Conservation (phyloP, 2,888 invertebrate genomes). For the Pomacea canaliculata region DNA sequence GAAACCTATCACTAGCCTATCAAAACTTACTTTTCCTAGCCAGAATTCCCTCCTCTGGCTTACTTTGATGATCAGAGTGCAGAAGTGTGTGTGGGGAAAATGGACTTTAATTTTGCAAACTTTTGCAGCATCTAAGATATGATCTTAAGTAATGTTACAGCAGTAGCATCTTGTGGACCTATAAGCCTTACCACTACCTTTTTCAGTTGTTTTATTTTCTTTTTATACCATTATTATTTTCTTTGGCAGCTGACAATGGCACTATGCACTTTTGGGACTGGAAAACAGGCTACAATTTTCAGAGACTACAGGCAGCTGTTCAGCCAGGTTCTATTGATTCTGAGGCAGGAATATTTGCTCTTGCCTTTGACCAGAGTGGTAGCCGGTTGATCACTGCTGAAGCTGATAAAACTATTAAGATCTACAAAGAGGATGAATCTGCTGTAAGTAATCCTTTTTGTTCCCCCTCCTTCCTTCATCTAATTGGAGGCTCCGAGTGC, state of each 20-base stretch:
- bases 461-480: background rate
- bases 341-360: conserved; percentile 96
- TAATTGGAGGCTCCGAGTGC: background rate
- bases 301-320: conserved; percentile 84
- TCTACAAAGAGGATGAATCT: conserved; percentile 96
- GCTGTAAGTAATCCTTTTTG: conserved; percentile 74
- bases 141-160: too few relatives aligned
- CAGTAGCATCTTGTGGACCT: too few relatives aligned
- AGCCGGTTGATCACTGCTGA: conserved; percentile 95
- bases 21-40: too few relatives aligned
- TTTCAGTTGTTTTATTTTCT: background rate
- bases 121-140: too few relatives aligned
- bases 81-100: too few relatives aligned
- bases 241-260: conserved; percentile 85
- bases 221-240: too few relatives aligned
- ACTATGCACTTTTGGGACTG: conserved; percentile 98
- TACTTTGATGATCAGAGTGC: too few relatives aligned
- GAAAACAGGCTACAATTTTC: conserved; percentile 99
- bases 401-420: conserved; percentile 99
- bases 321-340: conserved; percentile 99
- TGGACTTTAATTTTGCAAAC: too few relatives aligned
- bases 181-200: too few relatives aligned
- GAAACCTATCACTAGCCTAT: too few relatives aligned
- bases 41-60: too few relatives aligned
- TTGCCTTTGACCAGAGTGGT: conserved; percentile 95